Evolutionary conservation across 2,113 vertebrate species (phyloP), one percentile per base, ranked within the genome.

Genomic region (Sminthopsis crassicaudata): DNA sequence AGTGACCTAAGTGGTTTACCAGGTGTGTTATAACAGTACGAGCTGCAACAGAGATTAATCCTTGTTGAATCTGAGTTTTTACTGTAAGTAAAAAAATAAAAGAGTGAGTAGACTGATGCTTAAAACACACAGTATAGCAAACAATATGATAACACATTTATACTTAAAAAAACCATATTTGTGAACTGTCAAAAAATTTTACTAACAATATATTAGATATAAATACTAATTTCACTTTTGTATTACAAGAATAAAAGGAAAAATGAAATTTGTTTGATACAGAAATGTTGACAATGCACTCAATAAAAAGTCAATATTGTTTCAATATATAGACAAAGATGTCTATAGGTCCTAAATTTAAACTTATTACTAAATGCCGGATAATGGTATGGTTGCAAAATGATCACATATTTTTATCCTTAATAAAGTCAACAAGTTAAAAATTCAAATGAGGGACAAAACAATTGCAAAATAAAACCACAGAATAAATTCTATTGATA

Each of bases 21-120:
- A 99, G 98, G 98, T 99, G 99, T 23, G 99, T 99, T 97, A 99
- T 99, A 60, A 99, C 99, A n/a, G 99, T 99, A 91, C 99, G 99
- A 95, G 99, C 99, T 90, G 99, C 99, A 94, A 99, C 99, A 93
- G 99, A 99, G 96, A 99, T 99, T 96, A 99, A 98, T 97, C 99
- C 99, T 97, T 99, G 99, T 92, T 99, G 99, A 98, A 99, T 99
- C 25, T 99, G 99, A 91, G 98, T 99, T 97, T 99, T 99, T 98
- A 99, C 99, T 99, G 98, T 30, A 96, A 98, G 97, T 97, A 91
- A 97, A 98, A 98, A 96, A 95, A 96, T 6, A 53, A 95, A 60
- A 91, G 67, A 97, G 42, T 94, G 10, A n/a, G 11, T 95, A 96
- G 91, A 97, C 1, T 93, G n/a, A n/a, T 96, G 76, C 27, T 96